Conservation (phyloP, 2,113 vertebrate species). For the Carassius gibelio region DNA sequence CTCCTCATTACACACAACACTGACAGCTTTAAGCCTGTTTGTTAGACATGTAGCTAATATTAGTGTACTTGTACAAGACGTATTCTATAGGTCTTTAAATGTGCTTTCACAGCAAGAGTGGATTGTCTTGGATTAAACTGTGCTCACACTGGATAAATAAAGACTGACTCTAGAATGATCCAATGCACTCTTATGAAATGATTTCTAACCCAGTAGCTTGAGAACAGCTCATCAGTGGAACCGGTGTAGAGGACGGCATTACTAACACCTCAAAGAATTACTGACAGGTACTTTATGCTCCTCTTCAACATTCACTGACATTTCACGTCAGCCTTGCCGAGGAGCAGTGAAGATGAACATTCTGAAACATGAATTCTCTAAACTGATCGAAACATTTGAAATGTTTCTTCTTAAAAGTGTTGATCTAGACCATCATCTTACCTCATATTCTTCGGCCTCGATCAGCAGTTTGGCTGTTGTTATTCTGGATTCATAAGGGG, state of each 20-base stretch:
- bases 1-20: conserved; percentile 41
- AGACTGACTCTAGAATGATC: not conserved
- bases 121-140: conserved; percentile 14
- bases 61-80: conserved; percentile 31
- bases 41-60: conserved; percentile 24
- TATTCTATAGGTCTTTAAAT: conserved; percentile 21
- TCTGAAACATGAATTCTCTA: not conserved
- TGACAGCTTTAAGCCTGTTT: not conserved
- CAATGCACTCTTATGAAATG: not conserved
- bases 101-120: conserved; percentile 3
- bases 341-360: not conserved
- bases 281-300: not conserved
- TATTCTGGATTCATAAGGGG: conserved; percentile 72
- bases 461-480: conserved; percentile 73
- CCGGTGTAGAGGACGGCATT: not conserved
- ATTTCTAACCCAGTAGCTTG: not conserved
- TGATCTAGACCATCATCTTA: conserved; percentile 48
- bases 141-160: conserved; percentile 1
- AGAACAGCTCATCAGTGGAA: not conserved
- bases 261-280: not conserved
- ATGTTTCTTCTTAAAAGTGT: not conserved
- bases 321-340: not conserved
- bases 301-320: not conserved
- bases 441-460: conserved; percentile 73
- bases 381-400: not conserved